Evolutionary conservation across 2,113 vertebrate genomes (phyloP).

Genomic region (Odocoileus virginianus): DNA sequence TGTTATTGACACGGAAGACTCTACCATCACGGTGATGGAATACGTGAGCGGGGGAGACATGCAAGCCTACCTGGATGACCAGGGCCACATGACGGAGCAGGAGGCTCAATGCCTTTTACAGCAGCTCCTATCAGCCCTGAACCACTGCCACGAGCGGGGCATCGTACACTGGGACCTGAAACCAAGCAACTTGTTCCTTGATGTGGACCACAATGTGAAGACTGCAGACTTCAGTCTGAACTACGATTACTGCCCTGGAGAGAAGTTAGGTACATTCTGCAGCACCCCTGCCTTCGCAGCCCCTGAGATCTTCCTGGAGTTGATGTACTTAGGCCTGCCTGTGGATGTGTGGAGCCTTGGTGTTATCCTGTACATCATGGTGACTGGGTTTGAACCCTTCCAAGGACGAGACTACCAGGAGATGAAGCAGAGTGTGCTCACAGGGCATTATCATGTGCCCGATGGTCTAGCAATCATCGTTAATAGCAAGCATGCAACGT

Average conservation of each 20-base stretch:
- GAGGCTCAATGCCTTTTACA: neutral
- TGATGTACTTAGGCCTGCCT: conserved; percentile 86
- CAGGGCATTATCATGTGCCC: conserved; percentile 80
- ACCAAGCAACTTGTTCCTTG: neutral
- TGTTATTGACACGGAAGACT: neutral
- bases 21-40: no score
- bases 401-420: conserved; percentile 88
- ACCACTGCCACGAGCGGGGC: neutral
- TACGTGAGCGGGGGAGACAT: neutral
- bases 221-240: conserved; percentile 90
- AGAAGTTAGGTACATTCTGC: conserved; percentile 86
- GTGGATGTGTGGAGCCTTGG: conserved; percentile 87
- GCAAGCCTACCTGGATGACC: neutral
- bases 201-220: conserved; percentile 68
- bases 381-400: conserved; percentile 87
- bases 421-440: conserved; percentile 82
- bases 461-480: no score
- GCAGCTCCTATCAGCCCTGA: neutral
- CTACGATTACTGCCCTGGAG: conserved; percentile 75
- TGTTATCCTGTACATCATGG: conserved; percentile 87
- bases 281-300: conserved; percentile 86
- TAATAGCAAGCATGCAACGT: conserved; percentile 21
- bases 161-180: no score
- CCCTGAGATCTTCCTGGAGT: conserved; percentile 87
- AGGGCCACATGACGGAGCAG: neutral